These are phyloP conservation scores for Sus cebifrons DNA, from an alignment of 2,797 vertebrate species.

Conservation along the genomic window DNA sequence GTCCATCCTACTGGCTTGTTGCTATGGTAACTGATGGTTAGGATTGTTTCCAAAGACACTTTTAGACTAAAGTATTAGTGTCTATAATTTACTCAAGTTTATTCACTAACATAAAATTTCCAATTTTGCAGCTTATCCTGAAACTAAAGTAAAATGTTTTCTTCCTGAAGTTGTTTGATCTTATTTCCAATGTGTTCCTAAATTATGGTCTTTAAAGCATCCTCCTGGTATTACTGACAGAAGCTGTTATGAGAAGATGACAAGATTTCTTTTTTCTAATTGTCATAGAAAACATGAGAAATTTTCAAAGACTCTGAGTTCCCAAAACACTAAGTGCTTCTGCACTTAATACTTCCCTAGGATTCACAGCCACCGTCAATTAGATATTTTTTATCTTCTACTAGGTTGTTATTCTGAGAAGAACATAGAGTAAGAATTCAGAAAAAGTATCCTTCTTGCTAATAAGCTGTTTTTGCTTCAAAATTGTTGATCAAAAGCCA, in stretches of 20 bases:
- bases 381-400: not conserved
- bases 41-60: not conserved
- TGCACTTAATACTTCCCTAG: not conserved
- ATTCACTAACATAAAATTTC: not conserved
- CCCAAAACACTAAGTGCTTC: not conserved
- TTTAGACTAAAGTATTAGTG: not conserved
- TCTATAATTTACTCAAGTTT: not conserved
- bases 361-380: not conserved
- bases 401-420: not conserved
- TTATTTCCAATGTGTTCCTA: not conserved
- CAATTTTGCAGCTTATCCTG: not conserved
- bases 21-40: not conserved
- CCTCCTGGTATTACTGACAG: not conserved
- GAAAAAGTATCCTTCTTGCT: not conserved
- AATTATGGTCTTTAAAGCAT: not conserved
- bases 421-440: constrained; percentile 17
- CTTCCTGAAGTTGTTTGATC: not conserved
- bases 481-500: constrained; percentile 32
- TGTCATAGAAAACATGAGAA: not conserved
- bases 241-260: not conserved
- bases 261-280: not conserved
- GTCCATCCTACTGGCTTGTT: too few relatives aligned
- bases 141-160: constrained; percentile 24
- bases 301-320: not conserved
- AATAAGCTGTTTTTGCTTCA: not conserved